Base-by-base conservation (phyloP, 2,797 vertebrate genomes). In the Coracias cyanogaster region DNA sequence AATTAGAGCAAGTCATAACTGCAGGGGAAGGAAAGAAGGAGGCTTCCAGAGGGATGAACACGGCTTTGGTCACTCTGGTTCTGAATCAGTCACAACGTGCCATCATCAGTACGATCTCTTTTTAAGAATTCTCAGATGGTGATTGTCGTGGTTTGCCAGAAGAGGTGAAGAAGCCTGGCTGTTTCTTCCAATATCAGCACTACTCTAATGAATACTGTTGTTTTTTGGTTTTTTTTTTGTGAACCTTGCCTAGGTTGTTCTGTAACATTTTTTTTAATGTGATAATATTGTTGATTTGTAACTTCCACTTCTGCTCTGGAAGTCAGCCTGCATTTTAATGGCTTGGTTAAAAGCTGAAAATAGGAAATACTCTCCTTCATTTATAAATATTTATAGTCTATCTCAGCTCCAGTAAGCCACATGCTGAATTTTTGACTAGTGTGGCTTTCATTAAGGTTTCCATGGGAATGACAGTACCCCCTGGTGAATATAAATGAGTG, bases 381-480 rank as follows among this genome's bases (percentile, higher is more conserved):
- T 86, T 90, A 62, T 91, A 94, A 93, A 91, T 86, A 91, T 94
- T 95, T 90, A 82, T 54, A 67, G 33, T 70, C 31, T 21, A 83
- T 49, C 46, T 33, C 43, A 35, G 80, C 74, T 95, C n/a, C 35
- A 66, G 29, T 17, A 71, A 85, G 73, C 61, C 78, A 82, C 64
- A 46, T 2, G 0, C 45, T 61, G 86, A 35, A 71, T 89, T 85
- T 89, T 80, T 92, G 84, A 62, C 92, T 52, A 7, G 48, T 41
- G 73, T 93, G 82, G 77, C 80, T 94, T 94, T 79, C 51, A 77
- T 86, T 84, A 70, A 64, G 45, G 54, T 77, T 88, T 93, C 91
- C 70, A 51, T 95, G 73, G 93, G 51, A 84, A 60, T 90, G 57
- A 12, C 66, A 46, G 26, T 76, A 76, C 31, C 64, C 74, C 15